Percentiles rank a stretch among this genome's conserved stretches.
Conservation (phyloP, 53 echinoderm and acorn worm species). For the Paracentrotus lividus region DNA sequence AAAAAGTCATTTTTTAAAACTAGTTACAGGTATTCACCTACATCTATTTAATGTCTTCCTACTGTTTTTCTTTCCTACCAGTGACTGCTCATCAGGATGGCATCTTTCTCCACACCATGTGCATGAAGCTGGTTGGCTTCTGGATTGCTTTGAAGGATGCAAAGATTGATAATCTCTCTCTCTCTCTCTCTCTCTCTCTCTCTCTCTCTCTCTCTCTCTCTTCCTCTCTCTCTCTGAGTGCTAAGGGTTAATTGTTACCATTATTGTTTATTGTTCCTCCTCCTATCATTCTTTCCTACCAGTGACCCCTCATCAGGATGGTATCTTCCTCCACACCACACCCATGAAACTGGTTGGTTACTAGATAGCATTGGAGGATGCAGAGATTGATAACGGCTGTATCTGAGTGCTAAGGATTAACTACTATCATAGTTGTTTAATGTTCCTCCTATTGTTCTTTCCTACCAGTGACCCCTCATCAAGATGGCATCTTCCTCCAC, state of each 20-base stretch:
- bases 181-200: not conserved
- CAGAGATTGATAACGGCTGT: conserved; percentile 84
- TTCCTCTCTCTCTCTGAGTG: too few species aligned
- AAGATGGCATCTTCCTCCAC: conserved; percentile 89
- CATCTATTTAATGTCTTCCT: not conserved
- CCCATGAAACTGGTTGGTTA: conserved; percentile 86
- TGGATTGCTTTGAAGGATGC: conserved; percentile 93
- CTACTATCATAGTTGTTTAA: too few species aligned
- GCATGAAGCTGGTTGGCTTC: conserved; percentile 81
- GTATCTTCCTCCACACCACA: conserved; percentile 81
- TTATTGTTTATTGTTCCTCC: not conserved
- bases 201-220: too few species aligned
- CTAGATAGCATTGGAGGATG: conserved; percentile 94
- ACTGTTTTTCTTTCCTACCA: conserved; percentile 31
- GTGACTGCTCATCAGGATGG: conserved; percentile 94
- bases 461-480: conserved; percentile 83
- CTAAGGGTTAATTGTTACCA: not conserved
- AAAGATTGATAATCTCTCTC: conserved; percentile 83
- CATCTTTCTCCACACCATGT: conserved; percentile 80
- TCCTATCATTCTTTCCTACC: not conserved
- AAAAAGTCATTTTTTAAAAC: too few species aligned
- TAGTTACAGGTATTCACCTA: not conserved
- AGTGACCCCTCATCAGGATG: conserved; percentile 73
- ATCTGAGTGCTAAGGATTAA: conserved; percentile 60
- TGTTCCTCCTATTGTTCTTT: conserved; percentile 26